These are phyloP conservation scores for Diaperis boleti DNA, from an alignment of 2,888 invertebrate genomes.

Conservation along the genomic window DNA sequence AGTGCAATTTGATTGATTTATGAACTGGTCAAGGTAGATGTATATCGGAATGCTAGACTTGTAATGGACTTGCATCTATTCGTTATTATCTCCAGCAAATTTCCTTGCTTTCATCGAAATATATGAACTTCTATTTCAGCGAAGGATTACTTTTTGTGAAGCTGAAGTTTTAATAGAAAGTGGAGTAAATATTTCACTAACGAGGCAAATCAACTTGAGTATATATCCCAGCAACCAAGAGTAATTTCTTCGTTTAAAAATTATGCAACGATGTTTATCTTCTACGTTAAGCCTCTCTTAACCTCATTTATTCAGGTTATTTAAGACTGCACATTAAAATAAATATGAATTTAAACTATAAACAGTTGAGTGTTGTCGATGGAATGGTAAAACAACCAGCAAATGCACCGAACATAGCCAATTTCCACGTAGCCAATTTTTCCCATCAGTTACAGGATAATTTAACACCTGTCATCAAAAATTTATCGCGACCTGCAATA, in stretches of 20 bases:
- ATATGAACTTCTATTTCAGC: neutral
- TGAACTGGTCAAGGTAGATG: neutral
- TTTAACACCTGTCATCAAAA: neutral
- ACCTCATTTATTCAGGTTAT: constrained; percentile 2
- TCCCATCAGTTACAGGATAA: neutral
- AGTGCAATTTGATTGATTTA: neutral
- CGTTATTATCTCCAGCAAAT: neutral
- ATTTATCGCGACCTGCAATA: neutral
- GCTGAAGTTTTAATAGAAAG: constrained; percentile 10
- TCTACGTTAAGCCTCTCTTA: constrained; percentile 7
- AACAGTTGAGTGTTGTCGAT: too few relatives aligned
- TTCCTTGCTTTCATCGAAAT: constrained; percentile 4
- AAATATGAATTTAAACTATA: neutral
- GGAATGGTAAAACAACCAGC: too few relatives aligned
- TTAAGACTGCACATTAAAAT: neutral
- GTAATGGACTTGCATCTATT: neutral
- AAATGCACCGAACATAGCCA: neutral
- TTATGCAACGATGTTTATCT: constrained; percentile 10
- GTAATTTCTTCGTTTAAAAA: constrained; percentile 17
- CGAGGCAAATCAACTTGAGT: constrained; percentile 8
- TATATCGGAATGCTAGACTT: neutral
- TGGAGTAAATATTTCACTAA: constrained; percentile 19
- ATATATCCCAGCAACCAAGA: constrained; percentile 7
- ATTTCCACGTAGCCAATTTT: neutral
- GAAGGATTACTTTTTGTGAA: constrained; percentile 5